Evolutionary conservation across 2,888 invertebrate genomes (phyloP), one percentile per base, ranked within the genome.

Genomic region (Ennomos erosarius): DNA sequence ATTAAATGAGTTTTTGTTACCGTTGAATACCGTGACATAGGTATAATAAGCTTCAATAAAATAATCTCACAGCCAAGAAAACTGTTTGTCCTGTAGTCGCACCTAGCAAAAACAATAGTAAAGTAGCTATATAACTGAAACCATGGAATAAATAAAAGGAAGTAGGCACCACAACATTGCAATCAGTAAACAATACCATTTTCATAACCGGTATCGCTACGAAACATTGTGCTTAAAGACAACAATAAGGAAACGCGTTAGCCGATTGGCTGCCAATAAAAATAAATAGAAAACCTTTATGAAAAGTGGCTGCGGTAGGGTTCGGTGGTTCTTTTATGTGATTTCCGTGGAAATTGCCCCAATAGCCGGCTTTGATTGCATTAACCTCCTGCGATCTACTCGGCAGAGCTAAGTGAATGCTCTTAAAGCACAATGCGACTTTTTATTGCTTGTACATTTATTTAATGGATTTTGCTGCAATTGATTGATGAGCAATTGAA

Each of bases 291-390:
- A 70, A 76, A 77, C 74, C 70, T 73, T 71, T 75, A 76, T 74
- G 73, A 76, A 70, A 73, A 72, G 68, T 64, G 70, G 64, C 68
- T 61, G 69, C 59, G 58, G 66, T 59, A 60, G 64, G 71, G 59
- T 66, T 65, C 67, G 67, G 74, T 71, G 71, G 74, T 68, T 71
- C 74, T 69, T 81, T 85, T 82, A 82, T 79, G 73, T 75, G 78
- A 82, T 83, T 83, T 79, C 71, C 76, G 73, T 74, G 73, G 75
- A 80, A 82, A 82, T 84, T 78, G 81, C 77, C 70, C 76, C 78
- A 79, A 83, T 78, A 75, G 78, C 73, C 69, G 65, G 67, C 64
- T 62, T 72, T 83, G 79, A 84, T 84, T 83, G 78, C 75, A 76
- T 84, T 84, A 84, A 77, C 74, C 70, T 70, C 64, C 71, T 66